Evolutionary conservation across 2,797 vertebrate species (phyloP), one percentile per base, ranked within the genome.

Genomic region (Sebastes trivittatus): DNA sequence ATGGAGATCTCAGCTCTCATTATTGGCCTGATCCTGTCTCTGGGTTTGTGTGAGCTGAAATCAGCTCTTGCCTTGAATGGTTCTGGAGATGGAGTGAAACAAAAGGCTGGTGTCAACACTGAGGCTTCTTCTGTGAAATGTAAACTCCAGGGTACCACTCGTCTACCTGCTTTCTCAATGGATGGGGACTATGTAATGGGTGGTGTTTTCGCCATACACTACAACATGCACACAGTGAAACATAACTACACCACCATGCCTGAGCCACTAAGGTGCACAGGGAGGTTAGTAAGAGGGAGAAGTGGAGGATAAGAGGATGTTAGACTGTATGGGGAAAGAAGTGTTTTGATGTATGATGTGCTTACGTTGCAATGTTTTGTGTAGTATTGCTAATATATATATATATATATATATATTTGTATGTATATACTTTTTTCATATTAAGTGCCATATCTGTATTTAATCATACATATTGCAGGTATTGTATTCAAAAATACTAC

Each of bases 171-270:
- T 0, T 89, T 91, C 22, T 80, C 84, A 14, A 54, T 75, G 77
- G 79, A 85, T 25, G 90, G 92, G 92, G 91, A 23, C 23, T 23
- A 23, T 23, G 23, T 23, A 23, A 23, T 23, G 23, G 23, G 23
- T 4, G 34, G 91, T 8, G 81, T 89, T 66, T 94, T 94, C 32
- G 82, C 90, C 10, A 87, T 94, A 6, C 92, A 93, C 23, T n/a
- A 77, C 71, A 66, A 87, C n/a, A 79, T 78, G 60, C 42, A 83
- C n/a, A 82, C 77, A 22, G 66, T 80, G 67, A 87, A 77, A 13
- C 49, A 89, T 20, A 87, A 87, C 78, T 94, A 91, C 77, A 91
- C 83, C 56, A 63, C 11, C 27, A 14, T 66, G 52, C 93, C 94
- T 64, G 88, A 81, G 36, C 74, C 82, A 11, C 52, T 75, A 14